Evolutionary conservation across 2,888 invertebrate genomes (phyloP), one percentile per base, ranked within the genome.

Genomic region (Zygothrica quintamaculata): DNA sequence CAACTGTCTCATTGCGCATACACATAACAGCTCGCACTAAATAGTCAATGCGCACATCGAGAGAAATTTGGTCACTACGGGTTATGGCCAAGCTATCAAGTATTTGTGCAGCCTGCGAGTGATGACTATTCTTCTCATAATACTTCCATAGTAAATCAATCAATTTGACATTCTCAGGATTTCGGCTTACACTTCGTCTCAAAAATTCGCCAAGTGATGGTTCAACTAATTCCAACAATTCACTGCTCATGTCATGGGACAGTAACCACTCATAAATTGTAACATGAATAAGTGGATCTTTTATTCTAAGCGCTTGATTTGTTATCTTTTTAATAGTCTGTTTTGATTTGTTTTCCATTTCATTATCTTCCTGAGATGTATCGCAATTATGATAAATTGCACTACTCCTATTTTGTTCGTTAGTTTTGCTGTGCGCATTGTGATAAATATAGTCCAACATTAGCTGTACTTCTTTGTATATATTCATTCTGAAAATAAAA

Each of bases 261-360:
- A 97, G 94, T 89, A 99, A 94, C 99, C 99, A 99, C 79, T 97
- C 96, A 89, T 98, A 99, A 0, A 99, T 93, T 0, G 96, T 94
- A 0, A 96, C 95, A 88, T 99, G 99, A 58, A 98, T 93, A 11
- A 98, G 92, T 88, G 99, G 97, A 91, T 99, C 99, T 3, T 94
- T 92, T 3, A 93, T 92, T 43, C 94, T 93, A 9, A 96, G 91
- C 56, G 94, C 94, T 76, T 95, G 93, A 74, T 92, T 92, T 12
- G 95, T 94, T 15, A 96, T 92, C 88, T 92, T 92, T 46, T 92
- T 92, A 34, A 94, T 92, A 93, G 94, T 78, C 9, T 67, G 68
- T 52, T 85, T 89, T 0, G 86, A 67, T 31, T 50, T 79, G 8
- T 77, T 74, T 76, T 58, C 90, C 74, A 60, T 81, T 42, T 76